Evolutionary conservation across 2,113 vertebrate species (phyloP).

Genomic region (Megaleporinus macrocephalus): DNA sequence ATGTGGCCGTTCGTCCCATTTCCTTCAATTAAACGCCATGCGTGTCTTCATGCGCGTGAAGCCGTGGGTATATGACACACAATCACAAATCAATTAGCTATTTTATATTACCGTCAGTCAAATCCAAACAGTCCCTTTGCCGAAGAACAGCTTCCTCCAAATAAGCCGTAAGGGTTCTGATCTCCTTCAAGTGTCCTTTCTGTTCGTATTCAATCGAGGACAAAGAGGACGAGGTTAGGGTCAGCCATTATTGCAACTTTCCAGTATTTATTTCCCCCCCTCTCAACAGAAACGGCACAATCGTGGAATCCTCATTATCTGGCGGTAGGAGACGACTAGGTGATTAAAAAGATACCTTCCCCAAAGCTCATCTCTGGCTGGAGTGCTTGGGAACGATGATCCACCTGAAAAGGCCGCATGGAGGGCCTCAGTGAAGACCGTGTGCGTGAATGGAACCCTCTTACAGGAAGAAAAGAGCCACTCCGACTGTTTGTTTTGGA

Average conservation of each 20-base stretch:
- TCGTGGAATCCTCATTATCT: constrained; percentile 63
- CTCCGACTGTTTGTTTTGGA: constrained; percentile 78
- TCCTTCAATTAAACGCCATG: not conserved
- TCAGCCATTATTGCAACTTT: constrained; percentile 55
- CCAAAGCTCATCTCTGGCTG: constrained; percentile 60
- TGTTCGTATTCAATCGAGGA: constrained; percentile 54
- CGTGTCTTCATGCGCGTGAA: not conserved
- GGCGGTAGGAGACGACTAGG: constrained; percentile 58
- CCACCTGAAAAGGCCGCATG: constrained; percentile 57
- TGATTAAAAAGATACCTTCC: constrained; percentile 63
- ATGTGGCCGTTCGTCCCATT: not conserved
- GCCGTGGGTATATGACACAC: not conserved
- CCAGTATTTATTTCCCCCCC: constrained; percentile 46
- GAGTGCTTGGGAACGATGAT: constrained; percentile 41
- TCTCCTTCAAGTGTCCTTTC: constrained; percentile 62
- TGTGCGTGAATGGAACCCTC: constrained; percentile 68
- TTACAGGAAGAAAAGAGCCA: constrained; percentile 70
- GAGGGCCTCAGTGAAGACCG: constrained; percentile 59
- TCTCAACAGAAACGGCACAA: constrained; percentile 59
- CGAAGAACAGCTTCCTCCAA: not conserved
- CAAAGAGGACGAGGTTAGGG: constrained; percentile 62
- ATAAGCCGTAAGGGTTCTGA: constrained; percentile 25
- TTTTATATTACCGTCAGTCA: not conserved
- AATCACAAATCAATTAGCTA: not conserved
- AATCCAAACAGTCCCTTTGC: not conserved